A percentile compares a stretch with the other conserved stretches of the same genome.
These are phyloP conservation scores for Sclerodermus sp. DNA, from an alignment of 2,888 invertebrate species.

Conservation along the genomic window DNA sequence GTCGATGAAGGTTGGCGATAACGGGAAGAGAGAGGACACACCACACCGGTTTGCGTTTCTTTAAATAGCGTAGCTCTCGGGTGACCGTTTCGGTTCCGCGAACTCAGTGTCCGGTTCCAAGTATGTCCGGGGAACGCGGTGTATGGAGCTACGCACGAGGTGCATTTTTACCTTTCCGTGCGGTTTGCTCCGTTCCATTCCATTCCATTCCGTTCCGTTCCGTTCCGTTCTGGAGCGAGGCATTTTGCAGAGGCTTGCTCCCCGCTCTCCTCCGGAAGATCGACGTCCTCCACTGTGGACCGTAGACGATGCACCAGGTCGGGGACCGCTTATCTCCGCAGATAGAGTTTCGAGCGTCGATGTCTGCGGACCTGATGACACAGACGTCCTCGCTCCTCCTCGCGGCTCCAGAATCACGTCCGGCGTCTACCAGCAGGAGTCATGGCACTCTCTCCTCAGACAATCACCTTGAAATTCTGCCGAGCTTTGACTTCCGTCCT, in stretches of 20 bases:
- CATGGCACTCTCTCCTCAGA: too few species aligned
- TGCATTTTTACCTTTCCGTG: constrained; percentile 23
- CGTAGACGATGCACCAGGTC: constrained; percentile 20
- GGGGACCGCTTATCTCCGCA: constrained; percentile 30
- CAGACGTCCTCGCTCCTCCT: background rate
- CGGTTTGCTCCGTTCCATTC: background rate
- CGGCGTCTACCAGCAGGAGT: background rate
- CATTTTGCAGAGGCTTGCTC: too few species aligned
- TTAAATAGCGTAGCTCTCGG: constrained; percentile 40
- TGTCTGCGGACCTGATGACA: background rate
- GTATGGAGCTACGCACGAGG: constrained; percentile 18
- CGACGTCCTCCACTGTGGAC: constrained; percentile 10
- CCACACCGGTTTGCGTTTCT: constrained; percentile 28
- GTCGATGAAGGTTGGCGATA: constrained; percentile 35
- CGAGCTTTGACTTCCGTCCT: too few species aligned
- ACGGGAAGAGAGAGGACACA: constrained; percentile 21
- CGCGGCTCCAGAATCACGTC: background rate
- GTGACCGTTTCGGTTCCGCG: constrained; percentile 40
- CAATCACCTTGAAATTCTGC: too few species aligned
- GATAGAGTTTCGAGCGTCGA: constrained; percentile 13
- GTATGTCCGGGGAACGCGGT: constrained; percentile 35
- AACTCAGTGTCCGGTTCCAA: constrained; percentile 41
- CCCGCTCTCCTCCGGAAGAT: constrained; percentile 10
- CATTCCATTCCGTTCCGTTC: background rate
- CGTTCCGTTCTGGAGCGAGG: background rate